A percentile compares a stretch with the other conserved stretches of the same genome.
phyloP scores from a whole-genome alignment of 1,140 invertebrate species.

The Hypothenemus hampei region DNA sequence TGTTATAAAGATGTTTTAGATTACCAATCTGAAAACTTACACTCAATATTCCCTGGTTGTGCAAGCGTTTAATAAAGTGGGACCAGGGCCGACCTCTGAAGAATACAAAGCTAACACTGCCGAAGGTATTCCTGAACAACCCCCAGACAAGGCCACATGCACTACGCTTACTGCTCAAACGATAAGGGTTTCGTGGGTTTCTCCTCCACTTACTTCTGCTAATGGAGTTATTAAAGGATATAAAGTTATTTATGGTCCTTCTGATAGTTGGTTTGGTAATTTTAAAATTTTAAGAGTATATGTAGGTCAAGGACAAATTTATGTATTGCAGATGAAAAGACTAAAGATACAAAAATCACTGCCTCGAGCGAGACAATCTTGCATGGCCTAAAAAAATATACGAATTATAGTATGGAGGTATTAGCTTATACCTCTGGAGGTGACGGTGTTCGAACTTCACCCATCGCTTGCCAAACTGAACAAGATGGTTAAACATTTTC shows the following conservation, averaged over 20 bases:
- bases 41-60: constrained; percentile 93
- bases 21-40: constrained; percentile 60
- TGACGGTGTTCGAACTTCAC: constrained; percentile 86
- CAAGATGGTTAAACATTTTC: constrained; percentile 78
- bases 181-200: constrained; percentile 89
- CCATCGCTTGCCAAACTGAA: constrained; percentile 91
- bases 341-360: constrained; percentile 85
- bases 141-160: constrained; percentile 86
- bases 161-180: constrained; percentile 89
- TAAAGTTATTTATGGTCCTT: constrained; percentile 92
- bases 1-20: constrained; percentile 25
- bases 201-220: constrained; percentile 80
- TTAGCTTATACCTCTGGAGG: constrained; percentile 91
- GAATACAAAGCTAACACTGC: constrained; percentile 87
- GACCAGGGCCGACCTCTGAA: constrained; percentile 83
- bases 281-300: constrained; percentile 41
- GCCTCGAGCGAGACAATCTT: constrained; percentile 88
- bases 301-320: constrained; percentile 5
- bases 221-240: constrained; percentile 95
- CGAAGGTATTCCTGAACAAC: constrained; percentile 88
- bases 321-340: constrained; percentile 69
- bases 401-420: constrained; percentile 96
- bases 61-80: constrained; percentile 92
- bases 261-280: constrained; percentile 85
- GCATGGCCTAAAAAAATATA: constrained; percentile 89